phyloP scores from a whole-genome alignment of 2,797 vertebrate species.

The Paramormyrops hopkinsi region DNA sequence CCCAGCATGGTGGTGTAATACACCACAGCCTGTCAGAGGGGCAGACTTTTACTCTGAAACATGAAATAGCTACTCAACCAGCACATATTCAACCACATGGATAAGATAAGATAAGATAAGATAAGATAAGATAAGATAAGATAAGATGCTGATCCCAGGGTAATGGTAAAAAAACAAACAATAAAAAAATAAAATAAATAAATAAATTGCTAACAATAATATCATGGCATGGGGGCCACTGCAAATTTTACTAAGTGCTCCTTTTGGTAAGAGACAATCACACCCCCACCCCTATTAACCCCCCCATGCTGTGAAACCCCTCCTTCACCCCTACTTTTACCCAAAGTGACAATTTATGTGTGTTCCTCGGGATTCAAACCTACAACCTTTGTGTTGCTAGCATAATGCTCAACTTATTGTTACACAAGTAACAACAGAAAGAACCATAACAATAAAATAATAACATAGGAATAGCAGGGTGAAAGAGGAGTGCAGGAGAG shows the following conservation, averaged over 20 bases:
- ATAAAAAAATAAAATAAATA: not conserved
- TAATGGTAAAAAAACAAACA: not conserved
- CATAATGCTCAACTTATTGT: not conserved
- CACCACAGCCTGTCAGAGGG: constrained; percentile 65
- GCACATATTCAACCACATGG: not conserved
- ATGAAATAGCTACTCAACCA: not conserved
- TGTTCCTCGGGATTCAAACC: not conserved
- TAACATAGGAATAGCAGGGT: not conserved
- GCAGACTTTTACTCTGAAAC: not conserved
- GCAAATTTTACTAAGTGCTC: not conserved
- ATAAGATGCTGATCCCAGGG: not conserved
- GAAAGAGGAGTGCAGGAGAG: not conserved
- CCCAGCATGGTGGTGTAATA: constrained; percentile 73
- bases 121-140: not conserved
- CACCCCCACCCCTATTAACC: not conserved
- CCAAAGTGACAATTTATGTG: not conserved
- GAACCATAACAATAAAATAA: not conserved
- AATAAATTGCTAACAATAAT: not conserved
- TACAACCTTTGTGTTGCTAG: not conserved
- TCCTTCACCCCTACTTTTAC: not conserved
- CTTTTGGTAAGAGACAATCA: not conserved
- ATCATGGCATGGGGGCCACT: not conserved
- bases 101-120: not conserved
- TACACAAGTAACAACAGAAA: not conserved
- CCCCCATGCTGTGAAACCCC: not conserved